These are phyloP conservation scores for Bos taurus DNA, from an alignment of 2,113 vertebrate species.

Conservation along the genomic window ARS-UCD2.0 NC_037346.1:43564501-43565000, in stretches of 20 bases:
- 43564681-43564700: rapidly evolving
- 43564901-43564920: background rate
- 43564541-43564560: background rate
- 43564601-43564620: background rate
- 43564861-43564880: background rate
- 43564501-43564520: background rate
- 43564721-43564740: background rate
- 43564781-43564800: too few relatives aligned
- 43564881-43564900: background rate
- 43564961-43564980: background rate
- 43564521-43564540: background rate
- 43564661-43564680: background rate
- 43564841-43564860: background rate
- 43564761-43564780: background rate
- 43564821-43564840: background rate
- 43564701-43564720: background rate
- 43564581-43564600: background rate
- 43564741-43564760: rapidly evolving
- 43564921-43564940: rapidly evolving
- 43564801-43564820: background rate
- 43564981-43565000: background rate
- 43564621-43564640: too few relatives aligned
- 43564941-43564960: background rate
- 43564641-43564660: background rate
- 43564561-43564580: background rate